phyloP scores from a whole-genome alignment of 2,113 vertebrate species.

The Grus americana region DNA sequence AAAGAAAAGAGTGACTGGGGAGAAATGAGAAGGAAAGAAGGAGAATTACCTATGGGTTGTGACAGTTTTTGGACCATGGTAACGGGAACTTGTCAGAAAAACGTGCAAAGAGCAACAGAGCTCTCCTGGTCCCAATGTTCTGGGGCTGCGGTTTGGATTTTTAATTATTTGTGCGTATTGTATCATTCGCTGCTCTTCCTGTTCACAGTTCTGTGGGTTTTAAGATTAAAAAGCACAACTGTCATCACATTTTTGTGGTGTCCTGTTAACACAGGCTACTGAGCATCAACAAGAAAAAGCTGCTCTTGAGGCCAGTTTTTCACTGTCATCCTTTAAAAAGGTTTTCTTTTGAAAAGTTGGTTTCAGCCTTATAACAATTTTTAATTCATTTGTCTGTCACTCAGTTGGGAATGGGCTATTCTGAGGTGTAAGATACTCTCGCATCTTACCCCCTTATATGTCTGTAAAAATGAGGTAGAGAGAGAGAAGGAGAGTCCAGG shows the following conservation, averaged over 20 bases:
- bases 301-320: background rate
- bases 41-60: background rate
- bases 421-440: background rate
- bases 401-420: background rate
- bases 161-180: background rate
- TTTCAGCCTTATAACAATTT: background rate
- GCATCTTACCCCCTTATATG: background rate
- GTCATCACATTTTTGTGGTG: background rate
- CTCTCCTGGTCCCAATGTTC: background rate
- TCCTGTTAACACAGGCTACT: background rate
- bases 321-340: background rate
- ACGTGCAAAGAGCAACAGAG: background rate
- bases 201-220: background rate
- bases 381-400: background rate
- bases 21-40: slow-evolving; percentile 15
- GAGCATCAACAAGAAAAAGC: background rate
- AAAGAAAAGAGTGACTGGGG: background rate
- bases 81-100: background rate
- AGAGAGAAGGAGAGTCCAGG: background rate
- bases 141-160: background rate
- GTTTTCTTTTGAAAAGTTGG: background rate
- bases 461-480: background rate
- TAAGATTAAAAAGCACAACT: background rate
- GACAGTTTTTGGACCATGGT: background rate
- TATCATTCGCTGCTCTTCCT: background rate